Conservation (phyloP, 1,140 invertebrate genomes). For the Aphis gossypii region DNA sequence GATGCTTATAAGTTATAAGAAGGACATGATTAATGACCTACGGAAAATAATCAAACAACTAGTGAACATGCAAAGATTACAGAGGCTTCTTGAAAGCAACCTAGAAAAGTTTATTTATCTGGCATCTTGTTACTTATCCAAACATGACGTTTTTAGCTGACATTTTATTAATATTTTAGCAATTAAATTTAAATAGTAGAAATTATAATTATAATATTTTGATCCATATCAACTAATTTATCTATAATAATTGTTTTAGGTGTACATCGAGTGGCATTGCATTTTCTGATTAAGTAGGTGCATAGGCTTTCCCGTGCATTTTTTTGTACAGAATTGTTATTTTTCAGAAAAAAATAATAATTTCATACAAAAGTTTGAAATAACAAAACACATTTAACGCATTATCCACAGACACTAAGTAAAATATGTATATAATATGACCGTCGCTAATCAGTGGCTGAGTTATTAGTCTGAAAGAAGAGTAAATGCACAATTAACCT, state of each 20-base stretch:
- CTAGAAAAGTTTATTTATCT: neutral
- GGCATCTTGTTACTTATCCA: neutral
- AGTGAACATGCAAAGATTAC: neutral
- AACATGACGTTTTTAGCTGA: neutral
- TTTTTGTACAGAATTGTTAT: neutral
- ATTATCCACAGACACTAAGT: neutral
- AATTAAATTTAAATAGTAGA: neutral
- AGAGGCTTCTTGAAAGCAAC: neutral
- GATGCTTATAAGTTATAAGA: neutral
- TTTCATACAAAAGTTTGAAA: neutral
- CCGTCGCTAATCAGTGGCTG: neutral
- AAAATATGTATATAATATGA: neutral
- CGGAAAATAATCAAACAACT: neutral
- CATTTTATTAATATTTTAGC: neutral
- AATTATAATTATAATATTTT: neutral
- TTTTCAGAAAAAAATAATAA: neutral
- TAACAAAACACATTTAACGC: conserved; percentile 23
- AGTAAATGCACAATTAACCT: conserved; percentile 42
- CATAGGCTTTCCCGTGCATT: neutral
- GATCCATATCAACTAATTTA: neutral
- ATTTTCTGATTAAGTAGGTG: neutral
- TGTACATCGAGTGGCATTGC: neutral
- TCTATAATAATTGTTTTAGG: neutral
- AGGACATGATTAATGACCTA: neutral
- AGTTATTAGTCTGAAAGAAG: conserved; percentile 30